These are phyloP conservation scores for Athripsodes cinereus DNA, from an alignment of 2,888 invertebrate genomes.

Conservation along the genomic window DNA sequence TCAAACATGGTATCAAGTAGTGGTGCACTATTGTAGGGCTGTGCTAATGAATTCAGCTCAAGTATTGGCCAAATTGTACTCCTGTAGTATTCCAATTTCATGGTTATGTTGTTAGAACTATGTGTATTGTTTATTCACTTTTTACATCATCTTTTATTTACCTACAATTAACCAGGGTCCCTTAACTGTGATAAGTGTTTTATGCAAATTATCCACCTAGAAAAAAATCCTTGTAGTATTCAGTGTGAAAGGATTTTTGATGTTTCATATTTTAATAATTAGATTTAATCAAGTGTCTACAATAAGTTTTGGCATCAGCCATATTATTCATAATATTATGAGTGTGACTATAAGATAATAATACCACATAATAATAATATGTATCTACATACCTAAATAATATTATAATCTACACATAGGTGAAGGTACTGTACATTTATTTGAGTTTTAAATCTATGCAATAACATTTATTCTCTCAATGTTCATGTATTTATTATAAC, in stretches of 20 bases:
- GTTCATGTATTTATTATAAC: slow-evolving; percentile 12
- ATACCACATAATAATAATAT: background rate
- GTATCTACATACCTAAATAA: slow-evolving; percentile 2
- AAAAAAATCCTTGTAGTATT: slow-evolving; percentile 19
- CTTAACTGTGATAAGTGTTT: slow-evolving; percentile 26
- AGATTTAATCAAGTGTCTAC: background rate
- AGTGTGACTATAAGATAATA: background rate
- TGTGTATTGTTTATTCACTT: slow-evolving; percentile 9
- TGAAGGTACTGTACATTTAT: background rate
- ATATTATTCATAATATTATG: slow-evolving; percentile 7
- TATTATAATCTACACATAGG: background rate
- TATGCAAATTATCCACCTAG: slow-evolving; percentile 23
- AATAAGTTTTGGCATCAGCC: slow-evolving; percentile 9
- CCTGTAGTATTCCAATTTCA: slow-evolving; percentile 31
- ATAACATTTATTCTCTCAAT: slow-evolving; percentile 15
- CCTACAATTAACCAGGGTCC: slow-evolving; percentile 24
- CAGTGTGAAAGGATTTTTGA: slow-evolving; percentile 15
- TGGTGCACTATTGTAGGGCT: slow-evolving; percentile 19
- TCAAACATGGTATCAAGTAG: slow-evolving; percentile 13
- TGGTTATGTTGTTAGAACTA: no score
- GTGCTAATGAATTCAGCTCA: slow-evolving; percentile 35
- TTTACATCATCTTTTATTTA: slow-evolving; percentile 12
- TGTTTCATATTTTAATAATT: slow-evolving; percentile 15
- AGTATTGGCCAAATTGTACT: slow-evolving; percentile 43
- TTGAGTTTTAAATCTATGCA: slow-evolving; percentile 6